Percentiles rank a stretch among this genome's conserved stretches.
These are phyloP conservation scores for Coptodon bakossiorum DNA, from an alignment of 2,113 vertebrate species.

Conservation along the genomic window DNA sequence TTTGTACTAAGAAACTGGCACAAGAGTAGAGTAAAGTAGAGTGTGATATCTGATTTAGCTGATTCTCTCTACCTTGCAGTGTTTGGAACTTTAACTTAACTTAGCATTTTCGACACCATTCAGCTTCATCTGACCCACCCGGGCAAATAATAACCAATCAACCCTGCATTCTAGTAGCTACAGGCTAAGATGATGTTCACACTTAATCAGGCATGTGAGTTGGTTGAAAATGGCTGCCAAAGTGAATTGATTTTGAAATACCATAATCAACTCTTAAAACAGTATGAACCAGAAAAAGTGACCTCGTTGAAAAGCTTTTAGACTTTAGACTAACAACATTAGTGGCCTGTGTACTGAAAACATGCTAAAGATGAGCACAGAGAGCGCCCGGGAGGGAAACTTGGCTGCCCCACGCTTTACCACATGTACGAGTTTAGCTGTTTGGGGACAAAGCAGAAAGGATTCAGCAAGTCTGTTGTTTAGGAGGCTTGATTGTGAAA, in stretches of 20 bases:
- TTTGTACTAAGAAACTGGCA: neutral
- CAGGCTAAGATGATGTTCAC: neutral
- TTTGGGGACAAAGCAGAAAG: neutral
- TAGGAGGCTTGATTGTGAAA: neutral
- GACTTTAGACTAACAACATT: neutral
- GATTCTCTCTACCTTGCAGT: neutral
- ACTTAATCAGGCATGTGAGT: neutral
- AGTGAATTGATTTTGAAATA: neutral
- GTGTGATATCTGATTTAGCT: neutral
- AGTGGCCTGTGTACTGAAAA: neutral
- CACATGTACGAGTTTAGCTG: neutral
- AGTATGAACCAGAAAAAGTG: neutral
- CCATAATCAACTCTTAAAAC: neutral
- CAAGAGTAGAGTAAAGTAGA: neutral
- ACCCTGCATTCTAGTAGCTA: neutral
- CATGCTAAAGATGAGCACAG: neutral
- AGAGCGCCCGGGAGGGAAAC: neutral
- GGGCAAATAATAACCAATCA: neutral
- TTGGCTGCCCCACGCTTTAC: neutral
- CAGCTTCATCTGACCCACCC: neutral
- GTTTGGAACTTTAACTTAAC: neutral
- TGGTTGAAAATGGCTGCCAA: neutral
- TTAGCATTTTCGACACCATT: neutral
- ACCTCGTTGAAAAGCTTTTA: neutral
- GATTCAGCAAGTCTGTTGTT: neutral